Evolutionary conservation across 2,888 invertebrate species (phyloP), one percentile per base, ranked within the genome.

Genomic region (Thecophora atra): DNA sequence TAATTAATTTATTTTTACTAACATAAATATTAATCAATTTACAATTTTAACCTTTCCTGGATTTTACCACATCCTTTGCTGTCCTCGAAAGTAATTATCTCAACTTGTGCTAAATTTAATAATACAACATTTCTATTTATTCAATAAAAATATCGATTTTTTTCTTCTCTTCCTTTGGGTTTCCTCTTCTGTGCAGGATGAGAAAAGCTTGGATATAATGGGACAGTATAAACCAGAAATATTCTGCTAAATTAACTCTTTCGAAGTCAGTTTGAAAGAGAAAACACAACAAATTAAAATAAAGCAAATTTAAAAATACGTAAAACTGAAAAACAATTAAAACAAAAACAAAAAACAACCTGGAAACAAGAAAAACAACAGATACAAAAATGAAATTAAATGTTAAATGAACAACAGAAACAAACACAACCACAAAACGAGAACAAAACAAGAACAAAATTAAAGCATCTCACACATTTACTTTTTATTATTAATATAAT

Each of bases 161-260:
- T 73, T 63, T 73, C 66, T 70, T 70, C 71, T 74, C 68, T 69
- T 69, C 54, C 54, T 65, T 74, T 69, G 73, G 15, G 54, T 72
- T 71, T 73, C 64, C 63, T 73, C 73, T 73, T 54, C 21, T 87
- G 84, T 88, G 83, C 87, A 89, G 89, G 89, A 92, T 89, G 91
- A 92, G 87, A 89, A 90, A 87, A 91, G 90, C 89, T 90, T 92
- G 91, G 91, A 91, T 89, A 91, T 91, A 87, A 91, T 92, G 89
- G 92, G 92, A 87, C 91, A 91, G 88, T 92, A 91, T 90, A 92
- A 92, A 88, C 91, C 92, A 87, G 92, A 92, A 91, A 92, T 92
- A 89, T 91, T 92, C 90, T 92, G 92, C 89, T 92, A 90, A 88
- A 72, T 74, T 74, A 76, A 75, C 72, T 72, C 72, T 37, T n/a